Base-by-base conservation (phyloP, 2,888 invertebrate species). In the Lepas anatifera region DNA sequence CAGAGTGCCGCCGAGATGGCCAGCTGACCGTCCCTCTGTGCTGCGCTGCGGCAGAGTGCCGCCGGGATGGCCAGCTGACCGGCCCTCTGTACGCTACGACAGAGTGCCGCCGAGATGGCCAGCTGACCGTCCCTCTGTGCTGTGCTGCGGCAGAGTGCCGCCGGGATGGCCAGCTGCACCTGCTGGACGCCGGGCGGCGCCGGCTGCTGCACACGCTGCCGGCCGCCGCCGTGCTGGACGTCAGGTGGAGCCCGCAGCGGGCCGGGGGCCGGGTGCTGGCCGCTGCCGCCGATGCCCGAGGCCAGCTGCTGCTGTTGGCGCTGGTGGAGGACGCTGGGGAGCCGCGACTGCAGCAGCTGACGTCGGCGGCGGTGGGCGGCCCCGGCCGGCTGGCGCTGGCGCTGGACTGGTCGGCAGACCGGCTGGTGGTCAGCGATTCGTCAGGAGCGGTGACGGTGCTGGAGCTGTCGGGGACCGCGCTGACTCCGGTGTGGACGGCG, bases 221-320 rank as follows among this genome's bases (percentile, higher is more conserved):
- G 71, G 87, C 87, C 6, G 81, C 88, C 1, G 95, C 89, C 2
- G 85, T 96, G 70, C 81, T 95, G 69, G 95, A 96, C 77, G 89
- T 90, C 80, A 95, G 95, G 80, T 96, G 95, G 95, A 86, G 88
- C 73, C 85, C 85, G 68, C 81, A 84, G 69, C 76, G 77, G 71
- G 77, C 86, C 18, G 77, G 81, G 41, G 80, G 79, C n/a, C 76
- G 79, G 69, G 84, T 88, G 8, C 76, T 86, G 8, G 81, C 95
- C 67, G 92, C 87, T 1, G 85, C 88, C 0, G 92, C 86, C 0
- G 89, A 89, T 77, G 87, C 93, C 1, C 79, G 84, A 13, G 91
- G 90, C 1, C 81, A 82, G 68, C 76, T 94, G 29, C 83, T 86
- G 76, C 79, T 90, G 48, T 90, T 87, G 76, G 81, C 81, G 73